A percentile compares a stretch with the other conserved stretches of the same genome.
These are phyloP conservation scores for Callipepla californica DNA, from an alignment of 2,113 vertebrate genomes.

Conservation along the genomic window DNA sequence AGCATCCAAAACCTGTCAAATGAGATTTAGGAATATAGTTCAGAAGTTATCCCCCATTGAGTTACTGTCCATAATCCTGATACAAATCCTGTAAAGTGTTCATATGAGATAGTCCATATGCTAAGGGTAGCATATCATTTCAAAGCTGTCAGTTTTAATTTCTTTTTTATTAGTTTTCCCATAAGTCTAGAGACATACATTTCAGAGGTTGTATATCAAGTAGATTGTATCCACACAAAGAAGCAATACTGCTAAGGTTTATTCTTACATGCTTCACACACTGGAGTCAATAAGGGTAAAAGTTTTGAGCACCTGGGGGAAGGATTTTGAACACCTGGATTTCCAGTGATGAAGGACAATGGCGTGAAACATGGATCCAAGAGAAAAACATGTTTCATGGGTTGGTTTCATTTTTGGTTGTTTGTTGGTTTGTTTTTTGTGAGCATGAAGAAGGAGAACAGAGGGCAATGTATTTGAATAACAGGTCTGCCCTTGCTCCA, in stretches of 20 bases:
- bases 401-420: no score
- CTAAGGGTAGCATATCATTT: conserved; percentile 79
- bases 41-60: conserved; percentile 78
- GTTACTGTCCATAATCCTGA: conserved; percentile 80
- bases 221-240: conserved; percentile 67
- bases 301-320: neutral
- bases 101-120: conserved; percentile 79
- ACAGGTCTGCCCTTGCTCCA: neutral
- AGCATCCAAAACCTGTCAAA: conserved; percentile 81
- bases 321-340: neutral
- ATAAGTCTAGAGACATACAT: conserved; percentile 75
- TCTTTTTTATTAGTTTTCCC: conserved; percentile 82
- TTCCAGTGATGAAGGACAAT: neutral
- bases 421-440: neutral
- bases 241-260: conserved; percentile 49
- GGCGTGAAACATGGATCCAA: neutral
- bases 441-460: neutral
- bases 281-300: neutral
- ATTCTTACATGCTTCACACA: neutral
- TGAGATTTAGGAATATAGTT: conserved; percentile 81
- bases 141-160: conserved; percentile 82
- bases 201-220: conserved; percentile 74
- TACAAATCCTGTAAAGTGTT: conserved; percentile 77
- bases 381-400: neutral
- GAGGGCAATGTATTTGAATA: neutral